These are phyloP conservation scores for Gallinago solitaria DNA, from an alignment of 2,797 vertebrate genomes.

Conservation along the genomic window DNA sequence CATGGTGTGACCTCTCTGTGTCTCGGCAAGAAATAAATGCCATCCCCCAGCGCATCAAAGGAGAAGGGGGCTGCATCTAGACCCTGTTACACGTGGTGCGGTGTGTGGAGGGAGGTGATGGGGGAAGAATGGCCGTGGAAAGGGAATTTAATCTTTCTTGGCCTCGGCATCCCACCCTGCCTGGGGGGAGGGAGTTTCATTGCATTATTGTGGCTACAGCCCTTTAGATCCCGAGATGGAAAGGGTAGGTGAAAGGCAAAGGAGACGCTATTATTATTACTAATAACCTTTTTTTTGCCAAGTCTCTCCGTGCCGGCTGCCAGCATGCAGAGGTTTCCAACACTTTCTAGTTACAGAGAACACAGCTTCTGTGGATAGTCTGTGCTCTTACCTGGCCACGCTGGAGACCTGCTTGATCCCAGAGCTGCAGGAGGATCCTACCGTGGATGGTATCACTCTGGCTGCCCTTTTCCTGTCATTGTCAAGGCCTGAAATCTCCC, in stretches of 20 bases:
- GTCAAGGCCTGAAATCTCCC: not conserved
- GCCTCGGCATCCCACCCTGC: not conserved
- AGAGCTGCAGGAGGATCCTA: not conserved
- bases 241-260: slow-evolving; percentile 26
- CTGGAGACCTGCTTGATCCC: not conserved
- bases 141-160: not conserved
- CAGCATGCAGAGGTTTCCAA: not conserved
- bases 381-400: not conserved
- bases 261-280: not conserved
- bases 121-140: not conserved
- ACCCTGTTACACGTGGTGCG: not conserved
- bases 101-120: not conserved
- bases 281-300: not conserved
- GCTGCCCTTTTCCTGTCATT: not conserved
- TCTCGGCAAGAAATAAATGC: not conserved
- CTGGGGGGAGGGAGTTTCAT: not conserved
- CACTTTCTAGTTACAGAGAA: not conserved
- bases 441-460: not conserved
- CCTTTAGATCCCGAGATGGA: not conserved
- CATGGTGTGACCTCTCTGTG: not conserved
- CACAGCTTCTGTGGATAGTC: not conserved
- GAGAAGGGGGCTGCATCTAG: not conserved
- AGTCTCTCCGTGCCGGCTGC: not conserved
- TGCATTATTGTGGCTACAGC: slow-evolving; percentile 20
- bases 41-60: not conserved